These are phyloP conservation scores for Lacerta agilis DNA, from an alignment of 2,797 vertebrate genomes.

Conservation along the genomic window DNA sequence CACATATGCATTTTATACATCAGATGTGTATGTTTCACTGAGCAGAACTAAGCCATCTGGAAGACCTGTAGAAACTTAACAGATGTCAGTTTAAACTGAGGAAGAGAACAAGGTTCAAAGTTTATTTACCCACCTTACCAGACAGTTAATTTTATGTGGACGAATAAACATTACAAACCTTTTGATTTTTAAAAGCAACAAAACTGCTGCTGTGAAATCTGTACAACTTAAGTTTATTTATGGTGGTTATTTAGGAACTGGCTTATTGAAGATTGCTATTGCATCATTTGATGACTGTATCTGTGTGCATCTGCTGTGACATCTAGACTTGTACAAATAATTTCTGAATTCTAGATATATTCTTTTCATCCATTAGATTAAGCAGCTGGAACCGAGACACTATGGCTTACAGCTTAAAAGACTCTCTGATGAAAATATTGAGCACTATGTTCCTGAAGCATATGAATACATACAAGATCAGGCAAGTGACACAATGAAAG, in stretches of 20 bases:
- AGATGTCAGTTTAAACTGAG: constrained; percentile 19
- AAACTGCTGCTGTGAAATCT: constrained; percentile 30
- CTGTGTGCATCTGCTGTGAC: background rate
- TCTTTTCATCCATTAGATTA: constrained; percentile 78
- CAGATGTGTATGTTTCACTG: constrained; percentile 40
- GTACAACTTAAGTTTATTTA: constrained; percentile 16
- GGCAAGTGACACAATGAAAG: constrained; percentile 75
- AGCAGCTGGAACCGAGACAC: constrained; percentile 85
- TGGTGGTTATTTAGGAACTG: constrained; percentile 22
- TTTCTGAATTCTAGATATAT: constrained; percentile 13
- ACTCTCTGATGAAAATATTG: constrained; percentile 73
- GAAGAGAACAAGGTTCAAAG: constrained; percentile 21
- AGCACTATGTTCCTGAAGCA: constrained; percentile 73
- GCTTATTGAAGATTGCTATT: constrained; percentile 24
- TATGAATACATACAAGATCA: constrained; percentile 82
- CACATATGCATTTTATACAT: constrained; percentile 39
- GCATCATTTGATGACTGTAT: background rate
- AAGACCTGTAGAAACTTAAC: constrained; percentile 10
- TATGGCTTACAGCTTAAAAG: constrained; percentile 84
- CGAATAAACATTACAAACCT: constrained; percentile 27
- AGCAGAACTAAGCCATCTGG: constrained; percentile 38
- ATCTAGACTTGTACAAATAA: constrained; percentile 44
- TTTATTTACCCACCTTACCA: constrained; percentile 22
- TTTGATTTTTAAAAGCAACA: background rate
- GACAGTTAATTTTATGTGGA: constrained; percentile 34